Conservation (phyloP, 1,140 invertebrate species). For the Orussus abietinus region DNA sequence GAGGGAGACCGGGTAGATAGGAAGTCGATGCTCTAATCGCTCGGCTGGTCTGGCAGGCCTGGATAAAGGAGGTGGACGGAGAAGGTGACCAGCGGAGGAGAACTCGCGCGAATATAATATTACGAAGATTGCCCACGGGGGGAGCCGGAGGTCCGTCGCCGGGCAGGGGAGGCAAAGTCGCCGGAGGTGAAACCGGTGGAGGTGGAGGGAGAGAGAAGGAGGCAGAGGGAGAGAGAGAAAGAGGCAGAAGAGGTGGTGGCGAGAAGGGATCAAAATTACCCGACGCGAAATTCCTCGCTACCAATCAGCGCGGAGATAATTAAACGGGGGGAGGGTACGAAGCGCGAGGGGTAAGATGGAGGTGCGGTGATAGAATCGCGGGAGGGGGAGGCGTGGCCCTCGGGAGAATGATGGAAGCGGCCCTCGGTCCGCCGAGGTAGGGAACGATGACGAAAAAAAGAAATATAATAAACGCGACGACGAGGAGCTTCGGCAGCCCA, state of each 20-base stretch:
- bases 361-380: constrained; percentile 42
- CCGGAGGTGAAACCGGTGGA: constrained; percentile 4
- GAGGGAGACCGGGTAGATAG: too few species aligned
- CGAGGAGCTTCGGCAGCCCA: constrained; percentile 7
- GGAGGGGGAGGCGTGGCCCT: constrained; percentile 44
- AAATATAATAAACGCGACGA: constrained; percentile 17
- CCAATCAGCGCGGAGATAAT: constrained; percentile 50
- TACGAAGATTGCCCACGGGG: constrained; percentile 6
- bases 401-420: constrained; percentile 45
- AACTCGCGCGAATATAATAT: not conserved
- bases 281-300: constrained; percentile 47
- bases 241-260: constrained; percentile 12
- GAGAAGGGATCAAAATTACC: constrained; percentile 45
- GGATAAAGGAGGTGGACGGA: not conserved
- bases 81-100: not conserved
- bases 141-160: constrained; percentile 6
- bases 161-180: constrained; percentile 5
- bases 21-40: too few species aligned
- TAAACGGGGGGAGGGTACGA: constrained; percentile 46
- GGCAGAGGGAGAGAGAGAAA: too few species aligned
- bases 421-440: constrained; percentile 31
- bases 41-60: too few species aligned
- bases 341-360: constrained; percentile 24
- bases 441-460: constrained; percentile 35
- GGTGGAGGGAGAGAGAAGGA: constrained; percentile 4